These are phyloP conservation scores for Phenacoccus solenopsis DNA, from an alignment of 1,140 invertebrate species.

Conservation along the genomic window DNA sequence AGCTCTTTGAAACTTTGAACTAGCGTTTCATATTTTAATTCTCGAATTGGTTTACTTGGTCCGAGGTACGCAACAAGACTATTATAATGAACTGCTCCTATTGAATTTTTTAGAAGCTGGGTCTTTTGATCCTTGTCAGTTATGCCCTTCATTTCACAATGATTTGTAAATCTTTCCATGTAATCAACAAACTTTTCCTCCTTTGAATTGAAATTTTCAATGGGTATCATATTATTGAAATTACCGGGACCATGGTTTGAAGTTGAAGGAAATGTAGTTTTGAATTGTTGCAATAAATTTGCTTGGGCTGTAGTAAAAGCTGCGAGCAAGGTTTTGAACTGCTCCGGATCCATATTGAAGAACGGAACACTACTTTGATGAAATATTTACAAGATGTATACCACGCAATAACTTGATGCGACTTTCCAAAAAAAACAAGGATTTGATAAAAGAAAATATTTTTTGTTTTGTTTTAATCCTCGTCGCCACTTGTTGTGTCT, in stretches of 20 bases:
- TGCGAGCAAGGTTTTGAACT: too few species aligned
- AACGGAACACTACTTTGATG: too few species aligned
- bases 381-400: too few species aligned
- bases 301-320: too few species aligned
- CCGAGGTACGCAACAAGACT: neutral
- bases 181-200: constrained; percentile 8
- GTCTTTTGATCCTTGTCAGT: neutral
- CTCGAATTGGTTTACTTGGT: neutral
- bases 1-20: constrained; percentile 22
- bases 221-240: neutral
- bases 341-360: too few species aligned
- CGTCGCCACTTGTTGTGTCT: neutral
- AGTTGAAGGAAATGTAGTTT: too few species aligned
- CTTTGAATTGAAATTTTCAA: constrained; percentile 18
- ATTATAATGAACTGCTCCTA: constrained; percentile 8
- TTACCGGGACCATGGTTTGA: too few species aligned
- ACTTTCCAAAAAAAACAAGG: too few species aligned
- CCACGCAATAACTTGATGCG: too few species aligned
- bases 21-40: constrained; percentile 23
- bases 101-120: neutral
- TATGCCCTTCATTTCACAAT: constrained; percentile 6
- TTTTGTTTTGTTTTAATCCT: neutral
- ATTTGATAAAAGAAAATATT: neutral
- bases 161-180: constrained; percentile 18
- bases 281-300: too few species aligned